Evolutionary conservation across 2,113 vertebrate species (phyloP), one percentile per base, ranked within the genome.

Genomic region (Colistium nudipinnis): DNA sequence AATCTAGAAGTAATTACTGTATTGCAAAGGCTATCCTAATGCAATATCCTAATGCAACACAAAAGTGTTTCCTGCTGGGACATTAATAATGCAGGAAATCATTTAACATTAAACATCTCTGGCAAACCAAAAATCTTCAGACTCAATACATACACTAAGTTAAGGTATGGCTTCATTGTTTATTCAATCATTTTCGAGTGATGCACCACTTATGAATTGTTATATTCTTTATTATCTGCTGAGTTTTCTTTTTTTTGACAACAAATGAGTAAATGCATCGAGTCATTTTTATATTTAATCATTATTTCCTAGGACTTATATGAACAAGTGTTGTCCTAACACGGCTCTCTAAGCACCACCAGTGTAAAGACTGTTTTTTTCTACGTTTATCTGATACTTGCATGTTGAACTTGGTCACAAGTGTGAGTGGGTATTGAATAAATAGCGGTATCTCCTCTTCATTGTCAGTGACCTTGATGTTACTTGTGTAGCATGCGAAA

Each of bases 351-450:
- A n/a, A 24, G 12, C 7, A 30, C 16, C 9, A 13, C 4, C 31
- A 17, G n/a, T 61, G 22, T 22, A 16, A 61, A 66, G 28, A 11
- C 17, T 41, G 17, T 59, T 35, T 47, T 12, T 25, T 44, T 38
- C 61, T 28, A 3, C 28, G 5, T 53, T 33, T 4, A 31, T 14
- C 5, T n/a, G 3, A 35, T 47, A 22, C n/a, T n/a, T 55, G 6
- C 28, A 55, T 52, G 39, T 27, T 44, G 41, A 62, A 62, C 19
- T 14, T 51, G 65, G 27, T 71, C 14, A 14, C 25, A n/a, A 9
- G 36, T 33, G 3, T 44, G 48, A 30, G 60, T 7, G 22, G 1
- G 30, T 54, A 10, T 33, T 35, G 7, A 55, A 69, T 66, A 63
- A 62, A 62, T 72, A 31, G 51, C 41, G 24, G 48, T 65, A 2